Evolutionary conservation across 1,140 invertebrate genomes (phyloP).

Genomic region (Andricus grossulariae): DNA sequence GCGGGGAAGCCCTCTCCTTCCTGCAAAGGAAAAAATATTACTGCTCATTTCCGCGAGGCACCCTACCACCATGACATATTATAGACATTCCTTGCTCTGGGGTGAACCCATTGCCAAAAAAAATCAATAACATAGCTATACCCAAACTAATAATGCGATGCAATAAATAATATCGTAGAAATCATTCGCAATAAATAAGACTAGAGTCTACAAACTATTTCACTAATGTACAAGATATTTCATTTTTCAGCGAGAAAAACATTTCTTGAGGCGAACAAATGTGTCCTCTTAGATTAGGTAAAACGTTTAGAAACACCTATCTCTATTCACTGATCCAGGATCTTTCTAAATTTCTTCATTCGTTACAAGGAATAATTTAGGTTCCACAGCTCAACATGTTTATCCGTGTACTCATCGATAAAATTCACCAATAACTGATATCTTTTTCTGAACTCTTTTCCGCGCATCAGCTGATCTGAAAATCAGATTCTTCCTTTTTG

Average conservation of each 20-base stretch:
- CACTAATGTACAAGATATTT: background rate
- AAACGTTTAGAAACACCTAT: too few relatives aligned
- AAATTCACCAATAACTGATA: too few relatives aligned
- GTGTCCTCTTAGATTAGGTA: too few relatives aligned
- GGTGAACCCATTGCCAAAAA: conserved; percentile 16
- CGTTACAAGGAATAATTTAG: too few relatives aligned
- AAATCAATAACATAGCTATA: conserved; percentile 1
- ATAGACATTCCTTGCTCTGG: background rate
- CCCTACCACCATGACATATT: conserved; percentile 22
- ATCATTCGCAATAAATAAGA: background rate
- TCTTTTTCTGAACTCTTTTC: too few relatives aligned
- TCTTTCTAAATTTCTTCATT: too few relatives aligned
- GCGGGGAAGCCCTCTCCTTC: conserved; percentile 7
- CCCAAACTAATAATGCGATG: background rate
- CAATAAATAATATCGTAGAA: background rate
- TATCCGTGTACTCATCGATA: too few relatives aligned
- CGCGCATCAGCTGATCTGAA: background rate
- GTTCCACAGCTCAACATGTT: too few relatives aligned
- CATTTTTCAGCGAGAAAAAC: background rate
- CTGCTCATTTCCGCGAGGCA: conserved; percentile 25
- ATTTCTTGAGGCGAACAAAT: too few relatives aligned
- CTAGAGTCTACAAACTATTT: background rate
- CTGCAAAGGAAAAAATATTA: conserved; percentile 19
- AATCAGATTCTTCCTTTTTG: background rate
- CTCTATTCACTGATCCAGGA: too few relatives aligned